Percentiles rank a stretch among this genome's conserved stretches.
Evolutionary conservation across 2,888 invertebrate species (phyloP).

Genomic region (Andrena chrysosceles): DNA sequence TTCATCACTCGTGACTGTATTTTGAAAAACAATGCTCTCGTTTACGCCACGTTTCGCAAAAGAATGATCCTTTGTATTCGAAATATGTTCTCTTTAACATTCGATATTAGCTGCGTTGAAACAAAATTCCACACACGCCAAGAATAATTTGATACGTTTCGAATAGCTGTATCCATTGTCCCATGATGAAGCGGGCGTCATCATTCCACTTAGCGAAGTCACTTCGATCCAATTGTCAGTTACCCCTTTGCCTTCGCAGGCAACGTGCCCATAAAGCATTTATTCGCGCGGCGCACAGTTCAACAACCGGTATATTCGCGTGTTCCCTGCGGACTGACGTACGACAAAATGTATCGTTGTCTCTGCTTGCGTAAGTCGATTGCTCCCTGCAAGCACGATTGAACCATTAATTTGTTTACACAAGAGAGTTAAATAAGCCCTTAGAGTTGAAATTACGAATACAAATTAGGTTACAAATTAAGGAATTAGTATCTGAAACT

Average conservation of each 20-base stretch:
- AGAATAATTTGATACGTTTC: background rate
- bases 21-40: background rate
- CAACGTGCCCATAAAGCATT: conserved; percentile 15
- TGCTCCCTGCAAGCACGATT: no score
- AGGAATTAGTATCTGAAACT: no score
- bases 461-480: no score
- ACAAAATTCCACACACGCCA: background rate
- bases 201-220: background rate
- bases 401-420: no score
- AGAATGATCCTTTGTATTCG: background rate
- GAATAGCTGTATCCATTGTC: background rate
- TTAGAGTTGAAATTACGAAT: no score
- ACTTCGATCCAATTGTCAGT: conserved; percentile 24
- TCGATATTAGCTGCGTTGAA: conserved; percentile 3
- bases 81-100: background rate
- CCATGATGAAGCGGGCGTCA: background rate
- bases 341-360: background rate
- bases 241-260: background rate
- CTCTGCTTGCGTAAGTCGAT: no score
- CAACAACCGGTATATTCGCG: conserved; percentile 11
- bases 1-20: background rate
- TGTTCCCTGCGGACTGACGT: background rate
- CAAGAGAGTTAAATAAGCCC: no score
- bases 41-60: background rate
- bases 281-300: background rate